phyloP scores from a whole-genome alignment of 35 echinoderm and acorn worm species.

The Patiria miniata region DNA sequence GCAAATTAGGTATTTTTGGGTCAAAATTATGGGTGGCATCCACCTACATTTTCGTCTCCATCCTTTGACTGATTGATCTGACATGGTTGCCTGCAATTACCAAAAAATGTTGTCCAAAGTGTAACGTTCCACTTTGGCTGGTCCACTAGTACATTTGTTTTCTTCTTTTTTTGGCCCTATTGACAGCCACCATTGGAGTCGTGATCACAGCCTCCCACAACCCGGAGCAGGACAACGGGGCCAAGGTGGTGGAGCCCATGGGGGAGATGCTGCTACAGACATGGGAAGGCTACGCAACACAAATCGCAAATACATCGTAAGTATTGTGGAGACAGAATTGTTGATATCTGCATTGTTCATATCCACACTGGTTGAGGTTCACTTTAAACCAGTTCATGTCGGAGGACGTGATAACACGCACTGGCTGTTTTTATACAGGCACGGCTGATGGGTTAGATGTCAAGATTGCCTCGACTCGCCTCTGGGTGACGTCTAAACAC shows the following conservation, averaged over 20 bases:
- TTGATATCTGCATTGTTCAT: too few relatives aligned
- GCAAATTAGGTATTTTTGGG: too few relatives aligned
- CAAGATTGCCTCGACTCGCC: too few relatives aligned
- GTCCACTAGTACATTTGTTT: not conserved
- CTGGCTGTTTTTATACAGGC: too few relatives aligned
- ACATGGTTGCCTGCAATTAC: not conserved
- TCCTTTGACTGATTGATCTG: not conserved
- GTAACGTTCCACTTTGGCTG: not conserved
- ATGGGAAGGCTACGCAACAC: conserved; percentile 79
- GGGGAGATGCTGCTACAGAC: conserved; percentile 77
- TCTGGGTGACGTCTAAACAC: too few relatives aligned
- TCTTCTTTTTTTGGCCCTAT: not conserved
- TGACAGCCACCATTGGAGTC: conserved; percentile 74
- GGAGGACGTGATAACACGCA: too few relatives aligned
- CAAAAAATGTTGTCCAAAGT: not conserved
- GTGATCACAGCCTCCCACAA: conserved; percentile 98
- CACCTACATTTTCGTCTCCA: not conserved
- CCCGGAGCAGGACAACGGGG: conserved; percentile 90
- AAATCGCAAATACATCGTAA: conserved; percentile 78
- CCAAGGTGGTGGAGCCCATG: conserved; percentile 92
- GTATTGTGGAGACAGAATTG: too few relatives aligned
- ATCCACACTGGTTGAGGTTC: too few relatives aligned
- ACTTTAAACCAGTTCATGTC: too few relatives aligned
- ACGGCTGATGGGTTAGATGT: too few relatives aligned
- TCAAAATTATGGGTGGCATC: too few relatives aligned